Percentiles rank a stretch among this genome's conserved stretches.
These are phyloP conservation scores for Drosophila guanche DNA, from an alignment of 1,140 invertebrate genomes.

Conservation along the genomic window DNA sequence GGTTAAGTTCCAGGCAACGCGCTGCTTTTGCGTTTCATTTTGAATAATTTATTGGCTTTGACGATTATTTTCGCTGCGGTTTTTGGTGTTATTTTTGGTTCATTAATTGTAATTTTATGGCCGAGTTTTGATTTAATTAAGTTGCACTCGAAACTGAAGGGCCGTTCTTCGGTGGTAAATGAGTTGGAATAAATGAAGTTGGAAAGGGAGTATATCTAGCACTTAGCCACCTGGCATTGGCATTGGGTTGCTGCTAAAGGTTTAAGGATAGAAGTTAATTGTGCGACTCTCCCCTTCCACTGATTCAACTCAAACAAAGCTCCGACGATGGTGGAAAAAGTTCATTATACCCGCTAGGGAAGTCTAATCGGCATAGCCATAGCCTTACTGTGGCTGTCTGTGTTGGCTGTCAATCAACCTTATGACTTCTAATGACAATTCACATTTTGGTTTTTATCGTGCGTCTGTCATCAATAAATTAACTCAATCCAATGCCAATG, in stretches of 20 bases:
- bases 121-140: slow-evolving; percentile 75
- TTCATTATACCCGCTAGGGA: slow-evolving; percentile 56
- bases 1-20: slow-evolving; percentile 31
- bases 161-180: slow-evolving; percentile 49
- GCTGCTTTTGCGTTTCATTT: slow-evolving; percentile 11
- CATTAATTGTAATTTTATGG: slow-evolving; percentile 76
- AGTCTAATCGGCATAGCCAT: slow-evolving; percentile 44
- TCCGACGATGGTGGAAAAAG: slow-evolving; percentile 10
- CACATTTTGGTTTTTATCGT: slow-evolving; percentile 78
- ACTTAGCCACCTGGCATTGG: slow-evolving; percentile 14
- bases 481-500: slow-evolving; percentile 75
- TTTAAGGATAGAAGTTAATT: not conserved
- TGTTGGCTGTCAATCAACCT: slow-evolving; percentile 67
- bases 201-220: not conserved
- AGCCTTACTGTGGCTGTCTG: slow-evolving; percentile 8
- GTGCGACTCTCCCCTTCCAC: no score
- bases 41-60: slow-evolving; percentile 59
- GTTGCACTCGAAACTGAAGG: slow-evolving; percentile 39
- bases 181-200: slow-evolving; percentile 60
- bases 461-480: slow-evolving; percentile 81
- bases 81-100: slow-evolving; percentile 76
- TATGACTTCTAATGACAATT: slow-evolving; percentile 82
- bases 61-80: slow-evolving; percentile 38
- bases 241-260: not conserved
- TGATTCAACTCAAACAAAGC: slow-evolving; percentile 27